A percentile compares a stretch with the other conserved stretches of the same genome.
These are phyloP conservation scores for Agapostemon virescens DNA, from an alignment of 2,888 invertebrate genomes.

Conservation along the genomic window DNA sequence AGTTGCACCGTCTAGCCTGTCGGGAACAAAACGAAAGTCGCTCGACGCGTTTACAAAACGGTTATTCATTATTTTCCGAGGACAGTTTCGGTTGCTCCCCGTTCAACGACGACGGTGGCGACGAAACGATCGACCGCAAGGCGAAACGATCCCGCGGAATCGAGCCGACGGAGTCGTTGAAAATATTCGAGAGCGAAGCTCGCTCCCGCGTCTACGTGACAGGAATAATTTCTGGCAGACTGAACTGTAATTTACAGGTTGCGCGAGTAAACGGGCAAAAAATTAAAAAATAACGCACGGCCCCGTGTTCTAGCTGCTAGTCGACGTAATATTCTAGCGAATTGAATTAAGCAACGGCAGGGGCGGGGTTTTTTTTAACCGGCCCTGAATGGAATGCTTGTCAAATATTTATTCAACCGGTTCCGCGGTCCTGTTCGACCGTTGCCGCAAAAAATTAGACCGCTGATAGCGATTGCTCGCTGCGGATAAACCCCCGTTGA, in stretches of 20 bases:
- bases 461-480: constrained; percentile 39
- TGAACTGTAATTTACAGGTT: constrained; percentile 6
- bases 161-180: background rate
- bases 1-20: too few species aligned
- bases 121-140: constrained; percentile 5
- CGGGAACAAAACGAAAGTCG: too few species aligned
- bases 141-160: background rate
- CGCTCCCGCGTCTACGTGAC: background rate
- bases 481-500: constrained; percentile 26
- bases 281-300: background rate
- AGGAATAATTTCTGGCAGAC: background rate
- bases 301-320: background rate
- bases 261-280: background rate
- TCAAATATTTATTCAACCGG: constrained; percentile 45
- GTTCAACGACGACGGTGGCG: background rate
- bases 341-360: constrained; percentile 40
- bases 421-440: background rate
- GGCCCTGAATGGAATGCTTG: constrained; percentile 27
- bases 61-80: too few species aligned
- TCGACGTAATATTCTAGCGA: constrained; percentile 24
- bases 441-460: constrained; percentile 33
- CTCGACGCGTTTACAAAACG: too few species aligned
- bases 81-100: background rate
- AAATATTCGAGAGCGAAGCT: background rate
- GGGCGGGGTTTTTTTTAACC: constrained; percentile 17